Conservation (phyloP, 2,113 vertebrate species). For the Mellivora capensis region DNA sequence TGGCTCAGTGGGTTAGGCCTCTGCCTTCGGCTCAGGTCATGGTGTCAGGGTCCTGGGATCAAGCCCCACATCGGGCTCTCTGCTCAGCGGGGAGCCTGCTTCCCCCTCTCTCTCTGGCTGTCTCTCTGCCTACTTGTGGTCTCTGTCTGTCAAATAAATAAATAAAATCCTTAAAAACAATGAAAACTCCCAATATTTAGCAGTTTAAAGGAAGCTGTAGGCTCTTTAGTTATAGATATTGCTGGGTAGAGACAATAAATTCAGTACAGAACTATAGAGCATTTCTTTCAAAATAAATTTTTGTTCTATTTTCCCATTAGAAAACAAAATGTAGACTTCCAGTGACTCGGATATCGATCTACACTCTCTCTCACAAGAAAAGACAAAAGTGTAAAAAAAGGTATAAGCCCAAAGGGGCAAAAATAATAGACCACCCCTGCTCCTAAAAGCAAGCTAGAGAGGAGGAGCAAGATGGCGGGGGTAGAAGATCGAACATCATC, state of each 20-base stretch:
- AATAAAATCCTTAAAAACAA: no score
- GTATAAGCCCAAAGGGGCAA: not conserved
- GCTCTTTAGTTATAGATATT: constrained; percentile 21
- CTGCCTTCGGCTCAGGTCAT: no score
- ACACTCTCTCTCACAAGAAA: not conserved
- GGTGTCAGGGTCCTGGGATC: no score
- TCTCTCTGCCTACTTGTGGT: no score
- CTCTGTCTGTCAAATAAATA: no score
- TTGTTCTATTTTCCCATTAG: not conserved
- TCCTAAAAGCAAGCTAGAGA: not conserved
- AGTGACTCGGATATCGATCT: not conserved
- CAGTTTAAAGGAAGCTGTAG: constrained; percentile 44
- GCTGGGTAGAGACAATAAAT: not conserved
- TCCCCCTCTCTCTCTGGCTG: no score
- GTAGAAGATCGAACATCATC: no score
- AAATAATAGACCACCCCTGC: not conserved
- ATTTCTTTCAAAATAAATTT: constrained; percentile 39
- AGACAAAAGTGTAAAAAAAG: not conserved
- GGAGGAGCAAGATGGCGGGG: no score
- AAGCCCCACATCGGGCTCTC: no score
- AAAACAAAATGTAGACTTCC: not conserved
- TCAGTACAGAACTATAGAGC: not conserved
- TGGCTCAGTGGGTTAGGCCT: no score
- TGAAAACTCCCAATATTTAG: constrained; percentile 5
- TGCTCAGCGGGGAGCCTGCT: no score